Base-by-base conservation (phyloP, 2,113 vertebrate genomes). In the Meriones unguiculatus region DNA sequence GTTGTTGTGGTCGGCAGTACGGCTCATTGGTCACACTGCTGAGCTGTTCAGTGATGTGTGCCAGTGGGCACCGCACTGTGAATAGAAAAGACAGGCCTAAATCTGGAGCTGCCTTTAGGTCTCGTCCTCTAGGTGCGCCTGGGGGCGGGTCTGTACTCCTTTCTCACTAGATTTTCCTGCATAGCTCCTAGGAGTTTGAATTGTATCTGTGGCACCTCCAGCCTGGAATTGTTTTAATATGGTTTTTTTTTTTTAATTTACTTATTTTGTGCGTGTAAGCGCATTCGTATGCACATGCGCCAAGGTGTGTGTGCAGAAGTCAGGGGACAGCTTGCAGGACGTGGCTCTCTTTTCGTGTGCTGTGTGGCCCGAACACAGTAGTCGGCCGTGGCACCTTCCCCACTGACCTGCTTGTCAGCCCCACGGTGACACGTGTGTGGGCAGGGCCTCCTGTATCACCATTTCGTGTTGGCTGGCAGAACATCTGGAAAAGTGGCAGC, bases 391-490 rank as follows among this genome's bases (percentile, higher is more conserved):
- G 20, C 12, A 7, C 80, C 35, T 82, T 62, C 9, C 9, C 12
- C 80, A 25, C 80, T 25, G 6, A 38, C 1, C 80, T 38, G 24
- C 24, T 50, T 77, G 41, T 12, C 75, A 77, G 41, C 41, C 75
- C 50, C 78, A 13, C 11, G 80, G 20, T 50, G 22, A 41, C 41
- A 41, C 41, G 41, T 41, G 41, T 82, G n/a, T 76, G 52, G 13
- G 9, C 59, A 84, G 30, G 69, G 41, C n/a, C 28, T 12, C 30
- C 24, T 2, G 3, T 3, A 17, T 72, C 72, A 25, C 41, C 41
- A 7, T 8, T 76, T 13, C 4, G 17, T 30, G 5, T 35, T 2
- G 0, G 3, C 59, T 54, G 11, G 14, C 6, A 62, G 18, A 41
- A 41, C 62, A n/a, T 84, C 30, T 6, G 14, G 67, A 15, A 25